Conservation (phyloP, 2,888 invertebrate species). For the Pycnomerus fuliginosus region DNA sequence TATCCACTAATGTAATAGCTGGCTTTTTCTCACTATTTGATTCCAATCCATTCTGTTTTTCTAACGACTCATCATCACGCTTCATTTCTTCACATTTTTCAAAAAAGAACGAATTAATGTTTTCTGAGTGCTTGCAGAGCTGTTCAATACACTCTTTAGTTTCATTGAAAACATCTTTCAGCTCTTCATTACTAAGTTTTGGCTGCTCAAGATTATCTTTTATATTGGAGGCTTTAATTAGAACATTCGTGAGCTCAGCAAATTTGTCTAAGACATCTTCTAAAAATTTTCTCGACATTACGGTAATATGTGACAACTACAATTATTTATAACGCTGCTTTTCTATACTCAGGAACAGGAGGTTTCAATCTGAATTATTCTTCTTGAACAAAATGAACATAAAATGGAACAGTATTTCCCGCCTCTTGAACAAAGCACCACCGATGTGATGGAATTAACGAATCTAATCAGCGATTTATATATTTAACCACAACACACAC, state of each 20-base stretch:
- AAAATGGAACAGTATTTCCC: no score
- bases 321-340: no score
- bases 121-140: conserved; percentile 20
- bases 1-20: conserved; percentile 46
- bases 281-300: conserved; percentile 11
- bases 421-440: no score
- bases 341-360: no score
- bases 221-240: conserved; percentile 13
- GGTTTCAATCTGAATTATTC: no score
- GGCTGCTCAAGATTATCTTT: conserved; percentile 8
- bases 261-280: conserved; percentile 7
- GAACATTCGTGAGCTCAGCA: conserved; percentile 8
- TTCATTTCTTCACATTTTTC: conserved; percentile 13
- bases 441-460: no score
- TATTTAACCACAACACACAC: no score
- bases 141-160: conserved; percentile 28
- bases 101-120: conserved; percentile 28
- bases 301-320: neutral
- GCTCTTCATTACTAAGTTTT: neutral
- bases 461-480: no score
- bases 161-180: conserved; percentile 21
- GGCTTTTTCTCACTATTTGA: conserved; percentile 22
- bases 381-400: no score
- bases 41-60: neutral
- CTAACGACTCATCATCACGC: no score